Evolutionary conservation across 2,888 invertebrate species (phyloP).

Genomic region (Drosophila mimica): DNA sequence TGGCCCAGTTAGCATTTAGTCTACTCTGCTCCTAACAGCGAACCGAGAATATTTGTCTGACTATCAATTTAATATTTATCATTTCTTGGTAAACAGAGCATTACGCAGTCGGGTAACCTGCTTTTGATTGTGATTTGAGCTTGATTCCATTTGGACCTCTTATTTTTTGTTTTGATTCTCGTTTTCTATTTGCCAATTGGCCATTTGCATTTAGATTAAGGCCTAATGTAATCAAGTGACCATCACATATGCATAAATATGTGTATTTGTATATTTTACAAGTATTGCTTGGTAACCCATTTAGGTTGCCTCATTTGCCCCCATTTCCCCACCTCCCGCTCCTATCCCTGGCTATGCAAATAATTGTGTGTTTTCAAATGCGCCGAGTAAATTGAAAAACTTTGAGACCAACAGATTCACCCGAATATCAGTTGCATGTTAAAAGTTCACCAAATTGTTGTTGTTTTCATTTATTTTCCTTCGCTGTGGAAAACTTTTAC

Average conservation of each 20-base stretch:
- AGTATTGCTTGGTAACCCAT: background rate
- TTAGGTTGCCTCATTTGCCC: conserved; percentile 32
- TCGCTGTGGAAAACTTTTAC: conserved; percentile 46
- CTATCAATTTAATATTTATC: background rate
- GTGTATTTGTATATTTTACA: background rate
- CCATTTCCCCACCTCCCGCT: too few species aligned
- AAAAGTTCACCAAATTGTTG: conserved; percentile 25
- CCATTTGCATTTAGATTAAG: conserved; percentile 76
- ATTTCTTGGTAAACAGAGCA: background rate
- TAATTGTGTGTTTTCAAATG: conserved; percentile 68
- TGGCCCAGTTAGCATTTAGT: conserved; percentile 50
- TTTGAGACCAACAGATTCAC: conserved; percentile 43
- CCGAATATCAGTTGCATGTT: conserved; percentile 55
- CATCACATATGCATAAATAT: conserved; percentile 11
- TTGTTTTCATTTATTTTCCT: background rate
- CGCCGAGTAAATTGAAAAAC: conserved; percentile 72
- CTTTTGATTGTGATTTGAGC: conserved; percentile 4
- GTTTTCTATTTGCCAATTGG: conserved; percentile 42
- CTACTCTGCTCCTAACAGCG: background rate
- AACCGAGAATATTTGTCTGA: background rate
- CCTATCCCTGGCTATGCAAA: conserved; percentile 42
- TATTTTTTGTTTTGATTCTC: conserved; percentile 17
- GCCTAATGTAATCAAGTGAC: conserved; percentile 60
- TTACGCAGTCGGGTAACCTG: background rate
- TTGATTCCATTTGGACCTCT: conserved; percentile 2